Conservation (phyloP, 2,888 invertebrate genomes). For the Leptura quadrifasciata region DNA sequence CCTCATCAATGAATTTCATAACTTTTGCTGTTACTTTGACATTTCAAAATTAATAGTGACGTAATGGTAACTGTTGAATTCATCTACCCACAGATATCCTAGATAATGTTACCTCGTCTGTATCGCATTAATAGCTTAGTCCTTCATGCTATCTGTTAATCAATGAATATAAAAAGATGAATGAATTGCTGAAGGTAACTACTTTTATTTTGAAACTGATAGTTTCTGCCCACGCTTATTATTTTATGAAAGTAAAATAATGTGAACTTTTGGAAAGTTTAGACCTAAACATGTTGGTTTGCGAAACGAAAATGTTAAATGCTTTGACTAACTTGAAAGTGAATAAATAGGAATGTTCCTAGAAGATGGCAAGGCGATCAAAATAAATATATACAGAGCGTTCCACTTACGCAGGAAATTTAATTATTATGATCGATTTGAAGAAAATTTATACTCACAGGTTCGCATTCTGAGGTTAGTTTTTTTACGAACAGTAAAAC, state of each 20-base stretch:
- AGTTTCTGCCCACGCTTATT: constrained; percentile 24
- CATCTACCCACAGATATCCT: constrained; percentile 39
- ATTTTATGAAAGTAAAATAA: constrained; percentile 31
- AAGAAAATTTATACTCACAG: no score
- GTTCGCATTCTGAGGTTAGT: no score
- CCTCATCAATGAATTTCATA: constrained; percentile 67
- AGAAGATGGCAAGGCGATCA: background rate
- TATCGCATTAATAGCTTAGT: constrained; percentile 37
- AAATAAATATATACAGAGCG: no score
- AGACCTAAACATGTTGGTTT: constrained; percentile 1
- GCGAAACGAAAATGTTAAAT: background rate
- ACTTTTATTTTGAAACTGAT: constrained; percentile 27
- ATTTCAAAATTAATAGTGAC: constrained; percentile 37
- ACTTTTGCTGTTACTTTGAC: constrained; percentile 33
- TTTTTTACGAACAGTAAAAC: no score
- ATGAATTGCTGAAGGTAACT: constrained; percentile 39
- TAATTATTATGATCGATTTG: no score
- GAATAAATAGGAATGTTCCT: background rate
- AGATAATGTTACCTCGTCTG: constrained; percentile 34
- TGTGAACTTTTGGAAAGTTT: constrained; percentile 31
- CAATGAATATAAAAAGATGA: constrained; percentile 39
- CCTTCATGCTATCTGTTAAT: constrained; percentile 41
- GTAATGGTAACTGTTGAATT: constrained; percentile 38
- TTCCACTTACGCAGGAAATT: no score
- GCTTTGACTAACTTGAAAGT: background rate